Evolutionary conservation across 2,888 invertebrate genomes (phyloP).

Genomic region (Lobophora halterata): DNA sequence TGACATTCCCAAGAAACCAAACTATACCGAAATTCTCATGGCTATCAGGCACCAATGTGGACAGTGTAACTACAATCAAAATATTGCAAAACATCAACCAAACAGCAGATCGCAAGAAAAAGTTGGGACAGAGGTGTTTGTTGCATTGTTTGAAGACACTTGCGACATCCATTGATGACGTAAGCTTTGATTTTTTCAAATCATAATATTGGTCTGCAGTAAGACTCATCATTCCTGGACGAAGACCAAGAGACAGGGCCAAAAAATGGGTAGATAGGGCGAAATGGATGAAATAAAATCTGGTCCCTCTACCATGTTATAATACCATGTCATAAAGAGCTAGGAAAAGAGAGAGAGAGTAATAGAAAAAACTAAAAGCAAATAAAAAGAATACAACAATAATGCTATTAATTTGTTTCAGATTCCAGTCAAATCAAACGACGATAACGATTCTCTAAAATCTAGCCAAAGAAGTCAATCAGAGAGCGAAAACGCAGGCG

Average conservation of each 20-base stretch:
- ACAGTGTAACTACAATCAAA: constrained; percentile 85
- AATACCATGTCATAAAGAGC: too few relatives aligned
- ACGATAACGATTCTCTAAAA: constrained; percentile 73
- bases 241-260: too few relatives aligned
- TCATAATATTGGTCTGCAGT: too few relatives aligned
- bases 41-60: constrained; percentile 81
- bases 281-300: too few relatives aligned
- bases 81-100: constrained; percentile 90
- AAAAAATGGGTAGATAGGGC: too few relatives aligned
- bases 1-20: constrained; percentile 81
- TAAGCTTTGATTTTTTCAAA: constrained; percentile 40
- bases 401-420: constrained; percentile 36
- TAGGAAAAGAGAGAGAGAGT: too few relatives aligned
- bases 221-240: too few relatives aligned
- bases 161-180: constrained; percentile 74
- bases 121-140: constrained; percentile 91
- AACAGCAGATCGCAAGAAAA: constrained; percentile 90
- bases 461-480: constrained; percentile 73
- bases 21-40: constrained; percentile 76
- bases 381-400: neutral
- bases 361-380: neutral
- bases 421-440: constrained; percentile 80
- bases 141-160: constrained; percentile 88
- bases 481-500: constrained; percentile 78
- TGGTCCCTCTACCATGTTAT: too few relatives aligned